Conservation (phyloP, 2,797 vertebrate species). For the Jordanella pulchra region DNA sequence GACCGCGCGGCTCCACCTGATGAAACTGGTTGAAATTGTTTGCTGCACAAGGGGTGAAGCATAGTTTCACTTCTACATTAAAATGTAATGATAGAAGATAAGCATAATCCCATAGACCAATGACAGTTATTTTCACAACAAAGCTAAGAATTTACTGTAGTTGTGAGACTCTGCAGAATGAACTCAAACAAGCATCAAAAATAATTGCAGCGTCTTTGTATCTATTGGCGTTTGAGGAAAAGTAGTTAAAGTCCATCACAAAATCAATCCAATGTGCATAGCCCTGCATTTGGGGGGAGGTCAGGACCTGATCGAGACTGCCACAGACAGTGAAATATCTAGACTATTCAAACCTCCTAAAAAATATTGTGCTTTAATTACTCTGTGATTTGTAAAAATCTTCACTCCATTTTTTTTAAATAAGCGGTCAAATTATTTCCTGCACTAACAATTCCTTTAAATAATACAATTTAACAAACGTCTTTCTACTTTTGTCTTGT, state of each 20-base stretch:
- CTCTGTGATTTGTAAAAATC: neutral
- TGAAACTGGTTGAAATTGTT: conserved; percentile 50
- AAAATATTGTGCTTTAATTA: neutral
- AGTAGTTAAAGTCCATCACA: neutral
- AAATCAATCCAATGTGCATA: conserved; percentile 11
- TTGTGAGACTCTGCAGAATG: neutral
- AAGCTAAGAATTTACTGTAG: neutral
- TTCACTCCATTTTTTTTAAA: neutral
- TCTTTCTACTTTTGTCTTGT: neutral
- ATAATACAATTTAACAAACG: neutral
- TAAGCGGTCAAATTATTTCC: neutral
- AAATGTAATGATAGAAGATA: conserved; percentile 4
- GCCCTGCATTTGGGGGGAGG: no score
- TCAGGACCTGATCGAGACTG: no score
- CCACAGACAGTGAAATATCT: no score
- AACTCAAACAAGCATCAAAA: conserved; percentile 2
- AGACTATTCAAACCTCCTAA: neutral
- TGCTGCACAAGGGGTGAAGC: conserved; percentile 11
- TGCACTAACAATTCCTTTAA: neutral
- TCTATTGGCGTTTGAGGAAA: conserved; percentile 27
- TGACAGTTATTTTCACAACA: conserved; percentile 4
- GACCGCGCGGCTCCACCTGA: conserved; percentile 39
- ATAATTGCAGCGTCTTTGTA: neutral
- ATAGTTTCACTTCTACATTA: conserved; percentile 7
- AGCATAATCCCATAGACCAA: neutral